Percentiles rank a stretch among this genome's conserved stretches.
These are phyloP conservation scores for Varroa destructor DNA, from an alignment of 1,140 invertebrate genomes.

Conservation along the genomic window DNA sequence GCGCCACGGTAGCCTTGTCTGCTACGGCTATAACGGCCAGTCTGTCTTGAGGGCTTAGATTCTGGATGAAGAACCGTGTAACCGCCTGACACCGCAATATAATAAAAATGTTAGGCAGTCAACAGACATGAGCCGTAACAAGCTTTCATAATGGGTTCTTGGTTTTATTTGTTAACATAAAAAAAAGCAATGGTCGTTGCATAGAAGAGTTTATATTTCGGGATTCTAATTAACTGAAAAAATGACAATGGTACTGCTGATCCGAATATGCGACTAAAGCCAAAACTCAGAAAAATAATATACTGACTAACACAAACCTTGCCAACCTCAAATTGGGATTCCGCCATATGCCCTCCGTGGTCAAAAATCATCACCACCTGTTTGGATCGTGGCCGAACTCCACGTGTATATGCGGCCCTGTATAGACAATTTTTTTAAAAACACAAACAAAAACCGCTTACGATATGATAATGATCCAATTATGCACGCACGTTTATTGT, in stretches of 20 bases:
- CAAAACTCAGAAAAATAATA: no score
- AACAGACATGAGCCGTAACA: no score
- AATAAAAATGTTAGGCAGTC: no score
- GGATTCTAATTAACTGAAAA: no score
- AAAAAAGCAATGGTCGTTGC: no score
- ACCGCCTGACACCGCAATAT: neutral
- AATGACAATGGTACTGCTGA: no score
- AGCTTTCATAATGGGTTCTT: no score
- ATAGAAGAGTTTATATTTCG: no score
- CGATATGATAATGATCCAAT: neutral
- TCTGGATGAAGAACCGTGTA: conserved; percentile 22
- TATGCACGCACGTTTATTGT: neutral
- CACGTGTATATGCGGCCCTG: conserved; percentile 12
- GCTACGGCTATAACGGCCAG: conserved; percentile 5
- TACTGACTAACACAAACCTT: neutral
- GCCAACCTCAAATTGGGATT: neutral
- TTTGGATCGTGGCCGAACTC: conserved; percentile 8
- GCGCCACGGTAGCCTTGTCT: neutral
- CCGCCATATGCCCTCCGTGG: neutral
- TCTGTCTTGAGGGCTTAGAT: conserved; percentile 1
- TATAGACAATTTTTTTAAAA: neutral
- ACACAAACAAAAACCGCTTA: neutral
- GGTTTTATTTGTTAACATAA: no score
- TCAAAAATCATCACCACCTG: conserved; percentile 2
- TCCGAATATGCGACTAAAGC: no score